Evolutionary conservation across 2,888 invertebrate genomes (phyloP), one percentile per base, ranked within the genome.

Genomic region (Lysandra coridon): DNA sequence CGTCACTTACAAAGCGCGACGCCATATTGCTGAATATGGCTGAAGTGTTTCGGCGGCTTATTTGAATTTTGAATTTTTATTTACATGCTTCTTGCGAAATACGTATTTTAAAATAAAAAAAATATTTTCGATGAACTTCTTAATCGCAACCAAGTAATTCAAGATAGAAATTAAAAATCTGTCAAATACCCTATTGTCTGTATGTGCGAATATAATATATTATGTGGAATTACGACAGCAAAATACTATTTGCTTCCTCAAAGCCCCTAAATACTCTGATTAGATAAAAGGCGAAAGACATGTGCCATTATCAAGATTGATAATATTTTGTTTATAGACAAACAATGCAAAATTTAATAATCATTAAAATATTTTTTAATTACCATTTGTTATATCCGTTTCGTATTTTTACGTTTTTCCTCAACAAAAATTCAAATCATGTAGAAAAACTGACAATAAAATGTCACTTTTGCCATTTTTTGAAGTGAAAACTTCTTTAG

Each of bases 241-340:
- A 33, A 69, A 69, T 69, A 69, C 33, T 69, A 4, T 69, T 69
- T 69, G 69, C 69, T 69, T 14, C 69, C 4, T 33, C 12, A 69
- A 30, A 69, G 69, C 14, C 30, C 33, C 1, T 69, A 33, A 49
- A 69, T 81, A 82, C 78, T 84, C 81, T 83, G 82, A 69, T 69
- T 33, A 69, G 69, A 69, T 69, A 33, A 69, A 69, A 33, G 30
- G 17, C 69, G 69, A 69, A 69, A 69, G 69, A 69, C 69, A 69
- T 69, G 69, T 69, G 69, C 69, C 17, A 33, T 69, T 33, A 69
- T 69, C 64, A 64, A 69, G 33, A 69, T 69, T 69, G 69, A 69
- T 69, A 69, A 69, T 69, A 69, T 33, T 69, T 33, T 69, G 33
- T 69, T 69, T 69, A 69, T 69, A 69, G 69, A 69, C 69, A 69